Conservation (phyloP, 2,888 invertebrate genomes). For the Drosophila tanythrix region DNA sequence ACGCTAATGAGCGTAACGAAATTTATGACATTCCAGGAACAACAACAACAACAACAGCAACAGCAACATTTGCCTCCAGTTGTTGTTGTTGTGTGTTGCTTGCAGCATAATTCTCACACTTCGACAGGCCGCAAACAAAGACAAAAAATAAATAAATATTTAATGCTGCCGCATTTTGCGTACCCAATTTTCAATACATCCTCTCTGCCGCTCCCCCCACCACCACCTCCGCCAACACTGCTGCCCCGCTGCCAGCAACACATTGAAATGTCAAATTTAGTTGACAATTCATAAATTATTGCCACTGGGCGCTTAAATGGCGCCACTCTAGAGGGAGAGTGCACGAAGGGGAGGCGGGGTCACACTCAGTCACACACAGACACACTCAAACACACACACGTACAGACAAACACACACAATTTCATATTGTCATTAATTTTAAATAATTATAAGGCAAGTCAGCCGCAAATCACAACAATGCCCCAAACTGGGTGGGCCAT, state of each 20-base stretch:
- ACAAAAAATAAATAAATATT: constrained; percentile 7
- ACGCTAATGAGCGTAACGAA: constrained; percentile 82
- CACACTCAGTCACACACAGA: constrained; percentile 8
- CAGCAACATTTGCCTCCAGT: constrained; percentile 29
- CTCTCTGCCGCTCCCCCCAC: not conserved
- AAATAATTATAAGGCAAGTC: constrained; percentile 74
- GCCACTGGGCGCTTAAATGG: constrained; percentile 78
- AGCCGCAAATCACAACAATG: constrained; percentile 71
- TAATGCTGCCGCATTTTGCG: constrained; percentile 44
- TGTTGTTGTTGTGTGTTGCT: constrained; percentile 31
- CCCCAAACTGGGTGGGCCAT: constrained; percentile 69
- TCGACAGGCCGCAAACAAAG: constrained; percentile 71
- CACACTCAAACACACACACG: not conserved
- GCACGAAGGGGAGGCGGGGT: not conserved
- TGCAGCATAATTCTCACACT: constrained; percentile 83
- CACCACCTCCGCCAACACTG: not conserved
- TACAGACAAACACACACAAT: constrained; percentile 34
- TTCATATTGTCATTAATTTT: constrained; percentile 79
- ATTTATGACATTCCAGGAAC: constrained; percentile 77
- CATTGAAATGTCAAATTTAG: constrained; percentile 84
- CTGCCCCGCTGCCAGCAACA: constrained; percentile 57
- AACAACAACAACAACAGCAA: constrained; percentile 26
- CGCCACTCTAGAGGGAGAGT: constrained; percentile 69
- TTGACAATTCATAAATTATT: constrained; percentile 85
- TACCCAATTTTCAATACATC: constrained; percentile 22